Base-by-base conservation (phyloP, 1,140 invertebrate genomes). In the Monochamus saltuarius region DNA sequence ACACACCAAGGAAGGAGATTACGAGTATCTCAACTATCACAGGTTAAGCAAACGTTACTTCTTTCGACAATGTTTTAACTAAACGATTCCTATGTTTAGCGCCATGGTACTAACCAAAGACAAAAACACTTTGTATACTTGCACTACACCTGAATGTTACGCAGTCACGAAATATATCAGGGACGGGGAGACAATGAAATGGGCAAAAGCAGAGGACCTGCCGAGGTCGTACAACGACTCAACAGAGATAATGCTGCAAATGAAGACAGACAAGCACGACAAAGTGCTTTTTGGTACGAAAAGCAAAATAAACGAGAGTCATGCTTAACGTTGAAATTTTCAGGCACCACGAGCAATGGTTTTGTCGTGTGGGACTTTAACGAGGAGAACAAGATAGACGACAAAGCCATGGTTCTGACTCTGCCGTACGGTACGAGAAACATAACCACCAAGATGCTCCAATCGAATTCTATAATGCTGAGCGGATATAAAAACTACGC, bases 371-470 rank as follows among this genome's bases (percentile, higher is more conserved):
- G 89, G 88, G 85, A 88, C 69, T 82, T 87, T 34, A 77, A 78
- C 36, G 73, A 71, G 16, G 69, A 74, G 36, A 66, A 71, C 11
- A 66, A 70, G 14, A 70, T 78, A 4, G 67, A 68, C 8, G 66
- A 74, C 14, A 79, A 83, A 64, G 85, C 86, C 4, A 82, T 89
- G 61, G 85, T 89, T 7, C 75, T 97, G 10, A 82, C 83, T 36
- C 77, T 98, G 16, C 95, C 95, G 0, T 90, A 95, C 65, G 93
- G 92, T 0, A 91, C 95, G 2, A 80, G 94, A 46, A 98, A 98
- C 73, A 98, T 98, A 51, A 92, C 90, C 7, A 95, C 92, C 0
- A 91, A 88, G 73, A 88, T 93, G 78, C 85, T 94, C 67, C 84
- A 85, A 58, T 95, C 92, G 0, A 96, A 95, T 74, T 94, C 92